Evolutionary conservation across 1,140 invertebrate genomes (phyloP), one percentile per base, ranked within the genome.

Genomic region (Aphelinus certus): DNA sequence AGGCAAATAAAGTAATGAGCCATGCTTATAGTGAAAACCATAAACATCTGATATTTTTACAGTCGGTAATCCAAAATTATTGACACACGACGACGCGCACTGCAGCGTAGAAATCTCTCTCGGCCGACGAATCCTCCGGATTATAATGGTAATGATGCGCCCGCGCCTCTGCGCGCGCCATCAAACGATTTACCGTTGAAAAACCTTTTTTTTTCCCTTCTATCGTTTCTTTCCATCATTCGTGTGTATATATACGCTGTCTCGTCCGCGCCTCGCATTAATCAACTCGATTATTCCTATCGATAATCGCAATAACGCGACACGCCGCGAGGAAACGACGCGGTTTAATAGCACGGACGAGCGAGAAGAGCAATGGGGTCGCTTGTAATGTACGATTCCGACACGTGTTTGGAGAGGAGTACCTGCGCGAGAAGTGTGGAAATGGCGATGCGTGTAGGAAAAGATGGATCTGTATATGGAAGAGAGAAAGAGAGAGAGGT

Each of bases 401-500:
- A 51, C 63, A 42, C 58, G 58, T 60, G 58, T 60, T 60, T 3
- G 26, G 9, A 1, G 58, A 60, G 2, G 7, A 46, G 5, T 10
- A 46, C 9, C 61, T n/a, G 45, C 45, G 1, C 61, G 45, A 7
- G 42, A 9, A 48, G 7, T 65, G 3, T 42, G 57, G 45, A 80
- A 78, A 82, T 81, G 82, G 80, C 26, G 26, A 26, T 26, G 26
- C 26, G 26, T 26, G 26, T 26, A 26, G 26, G 26, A 26, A 26
- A 26, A 26, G 26, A 26, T 26, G 26, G 26, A 26, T 26, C 26
- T 26, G 26, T 26, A 26, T 26, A 26, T 26, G 26, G 26, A 26
- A 26, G 26, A 78, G 80, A 83, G 81, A 79, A 79, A 83, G 80
- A 78, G 79, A 78, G 82, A 76, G 26, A 71, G 79, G 81, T 81